Evolutionary conservation across 2,888 invertebrate species (phyloP).

Genomic region (Parthenolecanium corni): DNA sequence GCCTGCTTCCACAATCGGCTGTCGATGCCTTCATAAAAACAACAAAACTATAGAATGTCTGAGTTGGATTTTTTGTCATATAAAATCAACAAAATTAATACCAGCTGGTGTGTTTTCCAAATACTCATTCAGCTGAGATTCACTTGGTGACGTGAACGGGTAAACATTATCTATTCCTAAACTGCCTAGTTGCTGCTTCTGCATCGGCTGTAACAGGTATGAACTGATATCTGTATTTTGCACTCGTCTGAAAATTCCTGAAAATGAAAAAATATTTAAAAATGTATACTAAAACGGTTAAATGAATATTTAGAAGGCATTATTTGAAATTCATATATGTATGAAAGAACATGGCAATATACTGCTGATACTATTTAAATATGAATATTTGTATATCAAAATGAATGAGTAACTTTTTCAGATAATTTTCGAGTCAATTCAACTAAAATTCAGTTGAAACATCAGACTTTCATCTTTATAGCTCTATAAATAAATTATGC

Average conservation of each 20-base stretch:
- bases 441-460: too few relatives aligned
- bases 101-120: conserved; percentile 77
- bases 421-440: too few relatives aligned
- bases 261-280: conserved; percentile 35
- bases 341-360: too few relatives aligned
- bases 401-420: too few relatives aligned
- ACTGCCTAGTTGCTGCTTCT: conserved; percentile 58
- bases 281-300: background rate
- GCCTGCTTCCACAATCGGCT: conserved; percentile 91
- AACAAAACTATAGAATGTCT: background rate
- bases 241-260: conserved; percentile 54
- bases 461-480: too few relatives aligned
- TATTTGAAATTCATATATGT: too few relatives aligned
- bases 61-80: too few relatives aligned
- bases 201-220: conserved; percentile 56
- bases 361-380: too few relatives aligned
- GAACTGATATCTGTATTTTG: conserved; percentile 58
- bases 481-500: too few relatives aligned
- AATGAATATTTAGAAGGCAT: background rate
- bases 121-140: conserved; percentile 73
- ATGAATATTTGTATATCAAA: too few relatives aligned
- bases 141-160: conserved; percentile 62
- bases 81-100: too few relatives aligned
- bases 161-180: conserved; percentile 58
- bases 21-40: conserved; percentile 59